Conservation (phyloP, 2,113 vertebrate species). For the Symphodus melops region DNA sequence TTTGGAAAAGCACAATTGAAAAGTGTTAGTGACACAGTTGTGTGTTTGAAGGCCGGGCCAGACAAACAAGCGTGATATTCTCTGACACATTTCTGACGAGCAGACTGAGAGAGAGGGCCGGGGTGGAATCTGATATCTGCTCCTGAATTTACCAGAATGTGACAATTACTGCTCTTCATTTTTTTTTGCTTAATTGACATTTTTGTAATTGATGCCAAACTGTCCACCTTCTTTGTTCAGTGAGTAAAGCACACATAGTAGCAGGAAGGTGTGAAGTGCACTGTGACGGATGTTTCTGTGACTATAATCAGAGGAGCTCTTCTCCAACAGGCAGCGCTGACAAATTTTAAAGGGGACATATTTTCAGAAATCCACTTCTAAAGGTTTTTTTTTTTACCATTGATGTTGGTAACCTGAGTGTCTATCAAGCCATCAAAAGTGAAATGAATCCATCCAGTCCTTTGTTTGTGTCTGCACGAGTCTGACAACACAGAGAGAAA, state of each 20-base stretch:
- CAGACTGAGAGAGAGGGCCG: conserved; percentile 20
- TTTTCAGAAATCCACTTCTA: too few species aligned
- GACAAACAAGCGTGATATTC: conserved; percentile 45
- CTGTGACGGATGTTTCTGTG: background rate
- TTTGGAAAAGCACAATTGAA: conserved; percentile 55
- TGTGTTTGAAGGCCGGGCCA: conserved; percentile 53
- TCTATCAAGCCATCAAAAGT: too few species aligned
- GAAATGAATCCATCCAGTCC: too few species aligned
- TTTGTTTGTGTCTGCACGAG: too few species aligned
- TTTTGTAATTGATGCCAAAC: conserved; percentile 10
- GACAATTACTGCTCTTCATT: conserved; percentile 20
- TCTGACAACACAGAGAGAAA: too few species aligned
- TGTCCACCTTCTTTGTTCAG: conserved; percentile 11
- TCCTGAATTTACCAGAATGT: conserved; percentile 32
- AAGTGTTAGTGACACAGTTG: conserved; percentile 53
- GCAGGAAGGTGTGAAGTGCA: conserved; percentile 20
- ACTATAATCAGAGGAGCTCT: too few species aligned
- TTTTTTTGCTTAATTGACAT: conserved; percentile 17
- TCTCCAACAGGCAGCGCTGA: too few species aligned
- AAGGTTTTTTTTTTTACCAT: too few species aligned
- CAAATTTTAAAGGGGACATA: too few species aligned
- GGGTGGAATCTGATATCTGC: conserved; percentile 15
- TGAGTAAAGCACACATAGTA: conserved; percentile 7
- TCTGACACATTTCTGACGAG: conserved; percentile 32
- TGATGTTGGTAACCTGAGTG: too few species aligned